phyloP scores from a whole-genome alignment of 2,797 vertebrate genomes.

The Lepilemur ruficaudatus region DNA sequence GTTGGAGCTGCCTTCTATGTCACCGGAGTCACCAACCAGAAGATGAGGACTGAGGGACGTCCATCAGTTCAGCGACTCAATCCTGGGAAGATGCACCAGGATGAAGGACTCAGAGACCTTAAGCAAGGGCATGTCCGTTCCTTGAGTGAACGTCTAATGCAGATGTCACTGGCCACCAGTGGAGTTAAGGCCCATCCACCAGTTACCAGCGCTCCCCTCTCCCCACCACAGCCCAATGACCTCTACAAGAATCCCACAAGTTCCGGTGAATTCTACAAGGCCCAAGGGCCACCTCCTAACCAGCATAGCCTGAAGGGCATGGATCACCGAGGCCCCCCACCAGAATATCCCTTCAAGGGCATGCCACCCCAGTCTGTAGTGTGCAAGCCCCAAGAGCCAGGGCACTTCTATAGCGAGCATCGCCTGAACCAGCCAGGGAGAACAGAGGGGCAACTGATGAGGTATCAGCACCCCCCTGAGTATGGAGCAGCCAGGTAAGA shows the following conservation, averaged over 20 bases:
- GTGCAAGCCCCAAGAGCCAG: constrained; percentile 91
- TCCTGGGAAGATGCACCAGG: constrained; percentile 95
- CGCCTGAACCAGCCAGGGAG: constrained; percentile 91
- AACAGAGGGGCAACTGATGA: constrained; percentile 91
- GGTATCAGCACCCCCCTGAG: constrained; percentile 98
- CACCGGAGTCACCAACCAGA: constrained; percentile 91
- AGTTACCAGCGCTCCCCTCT: constrained; percentile 92
- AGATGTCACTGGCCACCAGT: constrained; percentile 96
- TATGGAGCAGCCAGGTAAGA: constrained; percentile 97
- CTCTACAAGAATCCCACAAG: constrained; percentile 85
- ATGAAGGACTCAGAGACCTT: constrained; percentile 97
- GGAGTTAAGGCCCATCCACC: constrained; percentile 97
- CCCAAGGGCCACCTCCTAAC: constrained; percentile 81
- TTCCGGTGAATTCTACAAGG: constrained; percentile 94
- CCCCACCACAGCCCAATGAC: constrained; percentile 90
- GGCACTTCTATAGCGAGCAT: constrained; percentile 92
- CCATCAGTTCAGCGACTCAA: constrained; percentile 94
- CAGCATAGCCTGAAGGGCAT: constrained; percentile 86
- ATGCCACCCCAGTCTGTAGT: constrained; percentile 87
- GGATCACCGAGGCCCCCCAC: constrained; percentile 94
- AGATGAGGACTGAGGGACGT: constrained; percentile 95
- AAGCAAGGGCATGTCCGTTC: constrained; percentile 98
- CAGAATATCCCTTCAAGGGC: constrained; percentile 96
- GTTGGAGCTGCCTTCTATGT: constrained; percentile 96
- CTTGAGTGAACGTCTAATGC: constrained; percentile 97